These are phyloP conservation scores for Echiichthys vipera DNA, from an alignment of 2,797 vertebrate genomes.

Conservation along the genomic window DNA sequence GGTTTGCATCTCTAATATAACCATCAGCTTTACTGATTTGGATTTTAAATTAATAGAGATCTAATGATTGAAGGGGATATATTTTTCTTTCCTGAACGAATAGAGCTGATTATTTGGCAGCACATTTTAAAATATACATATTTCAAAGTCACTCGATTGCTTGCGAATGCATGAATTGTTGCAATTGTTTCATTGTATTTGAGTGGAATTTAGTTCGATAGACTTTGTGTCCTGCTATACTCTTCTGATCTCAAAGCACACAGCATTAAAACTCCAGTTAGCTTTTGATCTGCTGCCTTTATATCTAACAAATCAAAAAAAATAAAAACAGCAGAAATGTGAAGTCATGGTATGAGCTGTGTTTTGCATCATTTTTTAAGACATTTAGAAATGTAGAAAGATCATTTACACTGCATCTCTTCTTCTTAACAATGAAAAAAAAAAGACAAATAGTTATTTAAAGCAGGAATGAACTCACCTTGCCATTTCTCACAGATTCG, in stretches of 20 bases:
- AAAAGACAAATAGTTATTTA: not conserved
- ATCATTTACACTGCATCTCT: not conserved
- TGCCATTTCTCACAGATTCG: slow-evolving; percentile 48
- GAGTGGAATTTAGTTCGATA: not conserved
- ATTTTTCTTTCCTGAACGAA: not conserved
- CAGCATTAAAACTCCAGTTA: not conserved
- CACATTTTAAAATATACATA: slow-evolving; percentile 6
- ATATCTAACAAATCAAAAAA: slow-evolving; percentile 16
- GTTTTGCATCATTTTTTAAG: not conserved
- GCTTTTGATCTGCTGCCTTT: slow-evolving; percentile 4
- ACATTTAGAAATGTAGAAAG: not conserved
- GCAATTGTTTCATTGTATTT: not conserved
- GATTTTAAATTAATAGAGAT: not conserved
- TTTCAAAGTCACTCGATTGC: slow-evolving; percentile 5
- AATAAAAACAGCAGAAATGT: not conserved
- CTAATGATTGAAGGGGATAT: not conserved
- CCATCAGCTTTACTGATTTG: not conserved
- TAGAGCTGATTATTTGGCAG: not conserved
- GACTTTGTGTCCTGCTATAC: not conserved
- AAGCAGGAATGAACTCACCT: slow-evolving; percentile 66
- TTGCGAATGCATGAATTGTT: not conserved
- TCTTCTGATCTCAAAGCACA: slow-evolving; percentile 1
- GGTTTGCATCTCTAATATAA: not conserved
- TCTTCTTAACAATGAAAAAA: not conserved
- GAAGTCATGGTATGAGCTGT: not conserved